Percentiles rank a stretch among this genome's conserved stretches.
phyloP scores from a whole-genome alignment of 2,888 invertebrate species.

The Troides aeacus region DNA sequence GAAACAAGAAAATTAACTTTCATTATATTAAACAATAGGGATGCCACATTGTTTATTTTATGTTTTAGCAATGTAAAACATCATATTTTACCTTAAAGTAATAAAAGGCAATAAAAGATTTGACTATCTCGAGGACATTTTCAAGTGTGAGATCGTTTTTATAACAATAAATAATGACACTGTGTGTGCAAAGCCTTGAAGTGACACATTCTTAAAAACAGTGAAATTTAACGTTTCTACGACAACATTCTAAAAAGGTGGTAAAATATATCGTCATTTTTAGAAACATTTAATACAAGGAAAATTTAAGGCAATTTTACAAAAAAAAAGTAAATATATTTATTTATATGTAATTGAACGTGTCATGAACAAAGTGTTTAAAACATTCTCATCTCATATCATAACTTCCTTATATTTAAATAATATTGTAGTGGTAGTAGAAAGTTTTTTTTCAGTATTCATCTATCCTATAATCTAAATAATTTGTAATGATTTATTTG shows the following conservation, averaged over 20 bases:
- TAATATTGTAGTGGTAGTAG: background rate
- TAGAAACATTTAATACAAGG: background rate
- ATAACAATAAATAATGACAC: slow-evolving; percentile 15
- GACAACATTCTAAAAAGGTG: background rate
- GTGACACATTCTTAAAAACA: background rate
- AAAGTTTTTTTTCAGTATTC: no score
- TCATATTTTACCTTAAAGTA: background rate
- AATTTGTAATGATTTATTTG: no score
- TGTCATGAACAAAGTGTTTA: background rate
- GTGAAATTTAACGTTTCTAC: background rate
- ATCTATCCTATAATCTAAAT: no score
- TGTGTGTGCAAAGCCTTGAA: slow-evolving; percentile 8
- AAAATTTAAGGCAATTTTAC: background rate
- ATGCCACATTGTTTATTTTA: background rate
- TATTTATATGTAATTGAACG: background rate
- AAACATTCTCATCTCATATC: background rate
- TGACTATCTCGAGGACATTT: slow-evolving; percentile 21
- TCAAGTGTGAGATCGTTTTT: slow-evolving; percentile 25
- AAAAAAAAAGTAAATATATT: background rate
- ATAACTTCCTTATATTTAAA: no score
- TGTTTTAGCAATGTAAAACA: background rate
- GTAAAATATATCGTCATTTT: background rate
- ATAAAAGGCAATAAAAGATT: slow-evolving; percentile 2
- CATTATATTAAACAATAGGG: no score
- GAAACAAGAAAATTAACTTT: no score